Base-by-base conservation (phyloP, 2,113 vertebrate species). In the Erythrocercus mccallii region DNA sequence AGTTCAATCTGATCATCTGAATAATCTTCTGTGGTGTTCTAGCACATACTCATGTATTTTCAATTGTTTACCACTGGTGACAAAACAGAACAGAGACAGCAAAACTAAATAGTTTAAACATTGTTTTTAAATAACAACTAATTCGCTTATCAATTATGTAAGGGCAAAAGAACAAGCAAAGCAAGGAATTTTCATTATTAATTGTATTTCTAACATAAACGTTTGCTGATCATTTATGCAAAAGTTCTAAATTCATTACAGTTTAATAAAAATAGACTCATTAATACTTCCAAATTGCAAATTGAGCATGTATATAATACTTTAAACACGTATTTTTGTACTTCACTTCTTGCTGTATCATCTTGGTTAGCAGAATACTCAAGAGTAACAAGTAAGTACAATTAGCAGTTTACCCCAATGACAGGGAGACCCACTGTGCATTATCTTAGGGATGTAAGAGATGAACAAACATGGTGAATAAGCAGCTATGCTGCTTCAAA, bases 151-250 rank as follows among this genome's bases (percentile, higher is more conserved):
- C 74, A 37, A 42, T 85, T 42, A 50, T 1, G 2, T 28, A 66
- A 61, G n/a, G 7, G 18, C 8, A 79, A 40, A 81, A 70, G 42
- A 74, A 30, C 30, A 37, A 17, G 31, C 5, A 54, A 88, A 86
- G 10, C 24, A 81, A 61, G 51, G 28, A 40, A 57, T 68, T 71
- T 76, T 33, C n/a, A 82, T 38, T 50, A 73, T 24, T 3, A 60
- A 42, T 22, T 71, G 3, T 15, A 83, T 64, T 77, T 65, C 65
- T 47, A 76, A 80, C 7, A 30, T 16, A 4, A 64, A 56, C 2
- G 2, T 89, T 17, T 77, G 17, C 44, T 81, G 28, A 44, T 40
- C 0, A 0, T 58, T 74, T 35, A 81, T 1, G 2, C 8, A 45
- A 40, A 62, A 83, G 24, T 68, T 40, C 8, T 12, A 50, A 71